phyloP scores from a whole-genome alignment of 2,888 invertebrate species.

The Pterostichus niger region DNA sequence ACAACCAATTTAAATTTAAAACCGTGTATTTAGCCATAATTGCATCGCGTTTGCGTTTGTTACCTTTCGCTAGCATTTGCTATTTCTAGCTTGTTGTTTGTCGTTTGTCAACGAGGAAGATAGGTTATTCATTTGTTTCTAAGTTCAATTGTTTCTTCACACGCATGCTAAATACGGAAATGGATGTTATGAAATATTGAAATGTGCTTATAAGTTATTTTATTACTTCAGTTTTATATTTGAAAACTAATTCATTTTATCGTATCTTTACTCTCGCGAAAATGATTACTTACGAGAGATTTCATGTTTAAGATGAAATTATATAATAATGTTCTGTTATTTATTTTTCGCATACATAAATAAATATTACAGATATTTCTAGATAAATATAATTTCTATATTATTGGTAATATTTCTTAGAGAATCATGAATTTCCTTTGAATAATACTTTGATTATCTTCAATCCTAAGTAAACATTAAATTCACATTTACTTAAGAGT shows the following conservation, averaged over 20 bases:
- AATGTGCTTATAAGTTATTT: neutral
- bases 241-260: neutral
- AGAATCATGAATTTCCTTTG: neutral
- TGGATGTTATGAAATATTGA: neutral
- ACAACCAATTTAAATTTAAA: conserved; percentile 8
- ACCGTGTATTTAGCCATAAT: neutral
- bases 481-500: neutral
- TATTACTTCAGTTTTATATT: neutral
- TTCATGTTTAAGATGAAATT: neutral
- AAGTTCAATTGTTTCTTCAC: conserved; percentile 28
- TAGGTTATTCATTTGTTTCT: neutral
- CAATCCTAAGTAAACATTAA: neutral
- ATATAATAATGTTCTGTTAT: neutral
- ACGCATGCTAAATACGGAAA: conserved; percentile 13
- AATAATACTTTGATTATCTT: too few relatives aligned
- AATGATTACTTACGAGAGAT: neutral
- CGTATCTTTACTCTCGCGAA: neutral
- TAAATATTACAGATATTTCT: neutral
- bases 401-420: too few relatives aligned
- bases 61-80: conserved; percentile 4
- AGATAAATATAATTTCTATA: neutral
- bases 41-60: neutral
- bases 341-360: neutral
- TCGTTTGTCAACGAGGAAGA: conserved; percentile 44
- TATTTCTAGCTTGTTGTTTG: neutral